Evolutionary conservation across 1,140 invertebrate species (phyloP), one percentile per base, ranked within the genome.

Genomic region (Drosophila suzukii): DNA sequence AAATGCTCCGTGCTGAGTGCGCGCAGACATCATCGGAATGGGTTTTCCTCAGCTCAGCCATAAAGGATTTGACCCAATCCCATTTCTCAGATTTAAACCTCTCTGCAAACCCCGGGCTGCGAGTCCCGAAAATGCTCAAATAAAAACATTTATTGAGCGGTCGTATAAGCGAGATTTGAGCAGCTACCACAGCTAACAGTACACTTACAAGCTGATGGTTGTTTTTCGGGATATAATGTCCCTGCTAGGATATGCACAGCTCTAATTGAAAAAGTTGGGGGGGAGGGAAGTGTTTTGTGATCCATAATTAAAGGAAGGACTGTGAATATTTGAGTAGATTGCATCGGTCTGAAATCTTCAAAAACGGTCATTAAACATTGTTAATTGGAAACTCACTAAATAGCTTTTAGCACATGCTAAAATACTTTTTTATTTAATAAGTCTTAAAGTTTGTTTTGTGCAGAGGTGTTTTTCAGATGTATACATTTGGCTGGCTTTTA

Each of bases 21-120:
- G 62, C 55, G 47, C 47, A 34, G 68, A 72, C 68, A 72, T 72
- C 36, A 49, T 20, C 32, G 67, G 68, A 50, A 58, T 70, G 67
- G 30, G 65, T 13, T 41, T 32, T 38, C 39, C 61, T 10, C 20
- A 17, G 27, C 13, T 32, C 30, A 43, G 68, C 68, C 68, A 58
- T 72, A 72, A 72, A 72, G 68, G 68, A 72, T 72, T 72, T 72
- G 82, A 86, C 77, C 81, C 82, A 65, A 81, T 86, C 55, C 54
- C 62, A 76, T 73, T 75, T 72, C 55, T 75, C 72, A 67, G 65
- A 39, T 58, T 63, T 63, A 61, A 58, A 57, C 41, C 38, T 49
- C 46, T 6, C 20, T 12, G 49, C 50, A 39, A 24, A 27, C 10
- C 8, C 30, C 17, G 51, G 4, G 10, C n/a, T 50, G 50, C 41